phyloP scores from a whole-genome alignment of 2,113 vertebrate genomes.

The Ifrita kowaldi region DNA sequence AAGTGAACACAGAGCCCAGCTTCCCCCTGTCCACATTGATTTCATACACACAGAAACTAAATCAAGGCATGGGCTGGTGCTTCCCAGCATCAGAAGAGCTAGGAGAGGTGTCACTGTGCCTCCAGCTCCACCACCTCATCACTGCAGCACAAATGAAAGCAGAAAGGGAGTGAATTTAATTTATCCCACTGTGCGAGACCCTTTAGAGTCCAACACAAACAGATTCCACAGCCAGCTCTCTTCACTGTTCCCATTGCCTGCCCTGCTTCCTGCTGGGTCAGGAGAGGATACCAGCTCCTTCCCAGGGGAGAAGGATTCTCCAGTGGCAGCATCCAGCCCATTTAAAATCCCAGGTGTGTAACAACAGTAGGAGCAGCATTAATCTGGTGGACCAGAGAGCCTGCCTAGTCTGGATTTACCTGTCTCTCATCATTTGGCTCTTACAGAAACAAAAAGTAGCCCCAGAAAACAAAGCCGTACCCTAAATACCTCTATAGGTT shows the following conservation, averaged over 20 bases:
- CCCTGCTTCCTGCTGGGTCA: neutral
- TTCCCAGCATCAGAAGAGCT: neutral
- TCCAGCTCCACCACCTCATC: neutral
- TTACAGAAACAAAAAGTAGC: neutral
- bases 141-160: neutral
- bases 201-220: neutral
- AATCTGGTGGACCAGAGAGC: neutral
- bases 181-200: rapidly evolving
- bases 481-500: neutral
- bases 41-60: neutral
- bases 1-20: neutral
- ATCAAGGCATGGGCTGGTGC: neutral
- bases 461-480: neutral
- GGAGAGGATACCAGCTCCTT: neutral
- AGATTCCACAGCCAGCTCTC: neutral
- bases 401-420: neutral
- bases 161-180: neutral
- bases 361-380: neutral
- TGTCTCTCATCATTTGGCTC: neutral
- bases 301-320: neutral
- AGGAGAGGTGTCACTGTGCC: neutral
- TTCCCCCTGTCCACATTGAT: neutral
- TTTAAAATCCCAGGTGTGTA: neutral
- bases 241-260: neutral
- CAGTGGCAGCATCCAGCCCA: neutral